These are phyloP conservation scores for Sinodicranocentrus sp. DNA, from an alignment of 2,888 invertebrate genomes.

Conservation along the genomic window DNA sequence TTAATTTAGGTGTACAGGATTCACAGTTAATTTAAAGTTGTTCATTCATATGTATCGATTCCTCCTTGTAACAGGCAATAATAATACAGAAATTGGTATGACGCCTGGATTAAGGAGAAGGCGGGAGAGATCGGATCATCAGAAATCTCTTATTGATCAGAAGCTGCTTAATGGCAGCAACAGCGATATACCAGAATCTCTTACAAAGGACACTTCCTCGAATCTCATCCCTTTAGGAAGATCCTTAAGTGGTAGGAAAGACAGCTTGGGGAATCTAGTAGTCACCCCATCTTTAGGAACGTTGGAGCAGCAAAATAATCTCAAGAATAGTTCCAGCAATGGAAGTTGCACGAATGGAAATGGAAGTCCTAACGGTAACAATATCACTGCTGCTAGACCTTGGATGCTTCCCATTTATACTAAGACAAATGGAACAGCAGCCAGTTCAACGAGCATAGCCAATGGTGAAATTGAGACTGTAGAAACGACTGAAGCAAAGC, in stretches of 20 bases:
- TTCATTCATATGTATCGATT: not conserved
- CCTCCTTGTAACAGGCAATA: constrained; percentile 33
- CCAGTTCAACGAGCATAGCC: constrained; percentile 62
- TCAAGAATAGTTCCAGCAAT: constrained; percentile 66
- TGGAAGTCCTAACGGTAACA: constrained; percentile 51
- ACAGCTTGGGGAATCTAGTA: constrained; percentile 49
- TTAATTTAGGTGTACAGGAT: too few relatives aligned
- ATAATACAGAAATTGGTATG: constrained; percentile 84
- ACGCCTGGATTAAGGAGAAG: constrained; percentile 89
- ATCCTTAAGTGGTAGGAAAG: constrained; percentile 70
- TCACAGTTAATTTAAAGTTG: not conserved
- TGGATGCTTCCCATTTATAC: constrained; percentile 76
- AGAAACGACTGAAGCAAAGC: constrained; percentile 84
- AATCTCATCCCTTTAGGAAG: constrained; percentile 74
- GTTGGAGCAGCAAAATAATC: constrained; percentile 69
- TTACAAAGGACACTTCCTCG: constrained; percentile 64
- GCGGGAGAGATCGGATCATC: constrained; percentile 90
- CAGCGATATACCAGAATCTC: constrained; percentile 63
- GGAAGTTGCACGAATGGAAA: constrained; percentile 62
- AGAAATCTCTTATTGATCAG: constrained; percentile 89
- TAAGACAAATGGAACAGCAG: constrained; percentile 70
- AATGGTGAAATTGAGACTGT: constrained; percentile 78
- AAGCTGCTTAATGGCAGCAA: constrained; percentile 79
- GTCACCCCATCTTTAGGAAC: constrained; percentile 55
- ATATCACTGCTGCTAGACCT: constrained; percentile 71